phyloP scores from a whole-genome alignment of 1,140 invertebrate species.

The Manduca sexta region DNA sequence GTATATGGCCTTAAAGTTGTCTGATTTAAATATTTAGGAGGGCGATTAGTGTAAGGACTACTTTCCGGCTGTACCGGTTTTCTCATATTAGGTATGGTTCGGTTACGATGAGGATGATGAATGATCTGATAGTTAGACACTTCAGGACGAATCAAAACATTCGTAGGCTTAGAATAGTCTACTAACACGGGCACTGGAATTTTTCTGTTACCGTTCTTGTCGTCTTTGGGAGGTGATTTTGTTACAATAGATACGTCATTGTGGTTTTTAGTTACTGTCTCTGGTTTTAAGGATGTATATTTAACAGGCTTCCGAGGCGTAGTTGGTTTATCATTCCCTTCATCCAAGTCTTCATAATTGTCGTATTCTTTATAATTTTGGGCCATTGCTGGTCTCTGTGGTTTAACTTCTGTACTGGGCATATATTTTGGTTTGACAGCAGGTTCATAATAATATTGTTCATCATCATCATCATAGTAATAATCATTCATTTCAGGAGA shows the following conservation, averaged over 20 bases:
- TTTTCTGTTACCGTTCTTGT: slow-evolving; percentile 41
- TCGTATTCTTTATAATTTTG: slow-evolving; percentile 72
- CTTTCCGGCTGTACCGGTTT: slow-evolving; percentile 35
- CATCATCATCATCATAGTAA: slow-evolving; percentile 72
- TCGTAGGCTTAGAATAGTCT: slow-evolving; percentile 25
- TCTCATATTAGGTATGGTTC: slow-evolving; percentile 44
- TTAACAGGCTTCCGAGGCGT: slow-evolving; percentile 26
- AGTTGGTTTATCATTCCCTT: slow-evolving; percentile 23
- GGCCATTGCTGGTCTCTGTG: slow-evolving; percentile 66
- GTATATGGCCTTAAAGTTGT: slow-evolving; percentile 71
- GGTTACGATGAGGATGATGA: slow-evolving; percentile 41
- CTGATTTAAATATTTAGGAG: slow-evolving; percentile 66
- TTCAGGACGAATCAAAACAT: slow-evolving; percentile 44
- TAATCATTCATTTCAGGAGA: slow-evolving; percentile 73
- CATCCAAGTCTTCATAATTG: slow-evolving; percentile 34
- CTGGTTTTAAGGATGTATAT: slow-evolving; percentile 31
- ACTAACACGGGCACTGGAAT: slow-evolving; percentile 42
- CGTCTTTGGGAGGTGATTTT: slow-evolving; percentile 49
- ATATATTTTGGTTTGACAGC: slow-evolving; percentile 75
- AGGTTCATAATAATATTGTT: slow-evolving; percentile 72
- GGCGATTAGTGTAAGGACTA: slow-evolving; percentile 45
- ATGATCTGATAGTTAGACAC: slow-evolving; percentile 48
- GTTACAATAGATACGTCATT: slow-evolving; percentile 55
- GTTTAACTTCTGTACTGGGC: slow-evolving; percentile 75
- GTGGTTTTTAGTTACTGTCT: slow-evolving; percentile 46